These are phyloP conservation scores for Zygaena filipendulae DNA, from an alignment of 2,888 invertebrate genomes.

Conservation along the genomic window DNA sequence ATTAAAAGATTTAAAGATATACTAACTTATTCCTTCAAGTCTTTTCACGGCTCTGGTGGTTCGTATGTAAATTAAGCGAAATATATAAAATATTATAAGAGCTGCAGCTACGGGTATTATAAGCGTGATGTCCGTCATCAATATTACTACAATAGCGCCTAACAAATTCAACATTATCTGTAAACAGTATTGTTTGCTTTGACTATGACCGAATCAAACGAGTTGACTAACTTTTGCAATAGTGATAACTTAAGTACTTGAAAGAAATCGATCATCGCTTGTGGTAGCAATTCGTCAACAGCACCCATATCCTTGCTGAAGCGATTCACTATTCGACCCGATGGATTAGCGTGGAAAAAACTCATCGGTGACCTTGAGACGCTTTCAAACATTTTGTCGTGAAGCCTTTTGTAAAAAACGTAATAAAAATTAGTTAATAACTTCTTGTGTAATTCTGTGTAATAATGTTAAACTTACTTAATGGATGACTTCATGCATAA, in stretches of 20 bases:
- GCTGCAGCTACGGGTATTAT: constrained; percentile 65
- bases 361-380: constrained; percentile 61
- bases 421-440: constrained; percentile 2
- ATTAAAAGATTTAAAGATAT: constrained; percentile 1
- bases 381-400: constrained; percentile 74
- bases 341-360: constrained; percentile 87
- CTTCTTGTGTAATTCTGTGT: not conserved
- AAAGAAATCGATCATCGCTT: constrained; percentile 76
- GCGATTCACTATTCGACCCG: constrained; percentile 79
- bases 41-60: constrained; percentile 78
- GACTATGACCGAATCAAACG: too few species aligned
- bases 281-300: constrained; percentile 81
- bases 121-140: constrained; percentile 64
- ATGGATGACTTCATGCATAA: constrained; percentile 75
- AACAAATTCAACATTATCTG: constrained; percentile 81
- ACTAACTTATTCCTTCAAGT: constrained; percentile 74
- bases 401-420: constrained; percentile 57
- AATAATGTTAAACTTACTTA: constrained; percentile 35
- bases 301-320: constrained; percentile 90
- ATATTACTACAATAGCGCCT: constrained; percentile 82
- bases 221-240: too few species aligned
- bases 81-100: constrained; percentile 68
- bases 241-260: constrained; percentile 38
- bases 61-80: constrained; percentile 73
- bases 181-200: too few species aligned